Evolutionary conservation across 2,797 vertebrate species (phyloP).

Genomic region (Micropoecilia bifurca): DNA sequence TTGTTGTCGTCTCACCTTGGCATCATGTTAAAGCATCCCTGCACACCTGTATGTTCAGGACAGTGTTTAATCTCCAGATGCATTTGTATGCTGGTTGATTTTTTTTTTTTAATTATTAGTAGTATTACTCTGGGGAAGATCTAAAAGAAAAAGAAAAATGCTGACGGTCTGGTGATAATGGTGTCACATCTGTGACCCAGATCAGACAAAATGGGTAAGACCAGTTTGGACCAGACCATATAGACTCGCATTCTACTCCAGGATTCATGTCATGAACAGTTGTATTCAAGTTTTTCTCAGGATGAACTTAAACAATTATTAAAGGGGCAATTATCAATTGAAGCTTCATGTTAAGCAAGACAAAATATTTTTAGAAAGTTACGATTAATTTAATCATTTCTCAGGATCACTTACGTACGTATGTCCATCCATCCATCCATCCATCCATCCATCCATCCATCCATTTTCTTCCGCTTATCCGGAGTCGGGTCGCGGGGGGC

Average conservation of each 20-base stretch:
- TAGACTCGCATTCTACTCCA: background rate
- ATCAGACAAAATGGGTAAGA: background rate
- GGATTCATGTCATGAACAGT: background rate
- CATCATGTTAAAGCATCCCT: background rate
- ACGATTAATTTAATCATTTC: too few species aligned
- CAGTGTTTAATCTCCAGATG: background rate
- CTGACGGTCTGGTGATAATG: background rate
- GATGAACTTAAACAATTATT: background rate
- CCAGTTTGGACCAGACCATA: background rate
- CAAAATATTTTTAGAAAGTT: background rate
- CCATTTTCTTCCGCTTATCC: too few species aligned
- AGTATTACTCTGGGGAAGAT: background rate
- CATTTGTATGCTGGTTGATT: background rate
- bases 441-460: too few species aligned
- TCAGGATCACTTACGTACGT: background rate
- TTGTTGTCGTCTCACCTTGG: background rate
- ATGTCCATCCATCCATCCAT: too few species aligned
- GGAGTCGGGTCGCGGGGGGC: too few species aligned
- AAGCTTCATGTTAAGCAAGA: background rate
- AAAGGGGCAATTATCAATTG: background rate
- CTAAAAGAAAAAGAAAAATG: background rate
- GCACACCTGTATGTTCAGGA: background rate
- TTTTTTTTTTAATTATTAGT: background rate
- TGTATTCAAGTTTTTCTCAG: background rate
- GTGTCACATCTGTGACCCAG: background rate